phyloP scores from a whole-genome alignment of 2,113 vertebrate species.

The Antigone vipio region DNA sequence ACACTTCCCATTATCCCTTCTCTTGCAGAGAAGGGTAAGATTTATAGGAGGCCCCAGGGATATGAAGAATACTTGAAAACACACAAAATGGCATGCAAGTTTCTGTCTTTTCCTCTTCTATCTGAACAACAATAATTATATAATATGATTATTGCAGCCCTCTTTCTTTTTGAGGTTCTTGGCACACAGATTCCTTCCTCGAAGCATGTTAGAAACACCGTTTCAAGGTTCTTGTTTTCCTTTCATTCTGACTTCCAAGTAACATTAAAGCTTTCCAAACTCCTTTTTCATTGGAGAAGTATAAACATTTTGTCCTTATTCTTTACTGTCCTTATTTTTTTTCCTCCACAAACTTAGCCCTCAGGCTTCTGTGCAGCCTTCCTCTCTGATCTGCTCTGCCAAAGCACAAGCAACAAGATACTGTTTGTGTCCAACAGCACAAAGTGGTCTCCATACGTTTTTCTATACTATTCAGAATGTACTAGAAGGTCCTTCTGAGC shows the following conservation, averaged over 20 bases:
- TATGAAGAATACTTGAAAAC: not conserved
- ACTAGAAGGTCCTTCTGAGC: not conserved
- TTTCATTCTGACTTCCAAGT: slow-evolving; percentile 9
- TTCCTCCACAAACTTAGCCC: not conserved
- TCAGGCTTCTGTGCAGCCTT: not conserved
- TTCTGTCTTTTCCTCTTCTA: not conserved
- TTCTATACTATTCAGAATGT: not conserved
- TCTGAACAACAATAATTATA: not conserved
- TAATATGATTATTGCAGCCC: not conserved
- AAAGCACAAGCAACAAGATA: not conserved
- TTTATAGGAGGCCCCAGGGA: not conserved
- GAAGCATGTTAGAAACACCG: not conserved
- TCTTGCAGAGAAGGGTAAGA: not conserved
- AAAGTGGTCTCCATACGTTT: not conserved
- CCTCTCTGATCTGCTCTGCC: not conserved
- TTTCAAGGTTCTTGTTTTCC: not conserved
- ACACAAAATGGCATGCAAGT: not conserved
- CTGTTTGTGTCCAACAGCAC: not conserved
- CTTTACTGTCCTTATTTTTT: not conserved
- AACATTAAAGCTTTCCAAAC: not conserved
- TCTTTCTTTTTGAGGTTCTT: not conserved
- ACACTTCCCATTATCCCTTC: not conserved
- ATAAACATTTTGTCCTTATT: not conserved
- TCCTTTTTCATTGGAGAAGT: not conserved
- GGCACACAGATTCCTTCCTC: not conserved